Conservation (phyloP, 1,140 invertebrate species). For the Cyclargus thomasi region DNA sequence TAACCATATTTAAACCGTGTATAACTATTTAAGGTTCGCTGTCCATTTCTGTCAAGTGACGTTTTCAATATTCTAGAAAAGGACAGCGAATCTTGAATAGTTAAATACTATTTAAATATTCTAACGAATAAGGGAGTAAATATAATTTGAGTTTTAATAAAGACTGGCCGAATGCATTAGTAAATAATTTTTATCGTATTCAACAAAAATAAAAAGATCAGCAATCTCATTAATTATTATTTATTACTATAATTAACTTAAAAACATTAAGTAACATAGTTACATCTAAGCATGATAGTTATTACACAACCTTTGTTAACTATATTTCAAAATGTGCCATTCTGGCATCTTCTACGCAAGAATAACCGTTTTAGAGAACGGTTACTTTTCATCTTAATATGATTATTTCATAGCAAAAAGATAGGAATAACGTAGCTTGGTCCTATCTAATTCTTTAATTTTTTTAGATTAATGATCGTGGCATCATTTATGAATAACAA, state of each 20-base stretch:
- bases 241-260: slow-evolving; percentile 58
- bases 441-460: not conserved
- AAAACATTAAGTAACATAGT: slow-evolving; percentile 60
- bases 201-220: not conserved
- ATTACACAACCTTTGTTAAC: slow-evolving; percentile 63
- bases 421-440: not conserved
- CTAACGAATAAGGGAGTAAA: too few relatives aligned
- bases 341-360: not conserved
- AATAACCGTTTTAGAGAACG: not conserved
- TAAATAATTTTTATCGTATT: not conserved
- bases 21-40: too few relatives aligned
- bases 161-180: too few relatives aligned
- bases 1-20: too few relatives aligned
- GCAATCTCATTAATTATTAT: slow-evolving; percentile 27
- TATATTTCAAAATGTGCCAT: slow-evolving; percentile 19
- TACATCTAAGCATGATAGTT: slow-evolving; percentile 64
- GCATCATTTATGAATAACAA: not conserved
- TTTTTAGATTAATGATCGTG: not conserved
- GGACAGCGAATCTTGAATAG: too few relatives aligned
- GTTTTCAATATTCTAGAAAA: too few relatives aligned
- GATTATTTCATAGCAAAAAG: not conserved
- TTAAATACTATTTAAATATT: too few relatives aligned
- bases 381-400: not conserved
- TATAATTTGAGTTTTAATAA: too few relatives aligned
- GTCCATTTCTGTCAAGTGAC: too few relatives aligned